Conservation (phyloP, 2,888 invertebrate genomes). For the Microchrysa polita region DNA sequence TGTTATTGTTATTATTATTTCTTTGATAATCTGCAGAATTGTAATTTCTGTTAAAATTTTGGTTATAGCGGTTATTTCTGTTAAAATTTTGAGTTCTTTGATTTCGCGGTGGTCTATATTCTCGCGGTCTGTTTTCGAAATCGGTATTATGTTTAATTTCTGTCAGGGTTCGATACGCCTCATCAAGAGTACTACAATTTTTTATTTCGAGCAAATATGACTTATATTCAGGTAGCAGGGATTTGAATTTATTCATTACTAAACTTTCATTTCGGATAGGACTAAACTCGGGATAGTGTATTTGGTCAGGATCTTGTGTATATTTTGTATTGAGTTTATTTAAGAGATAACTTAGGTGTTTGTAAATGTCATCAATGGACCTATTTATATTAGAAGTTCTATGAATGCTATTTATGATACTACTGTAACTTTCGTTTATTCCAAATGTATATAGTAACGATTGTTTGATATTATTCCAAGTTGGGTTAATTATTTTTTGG, state of each 20-base stretch:
- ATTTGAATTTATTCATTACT: conserved; percentile 14
- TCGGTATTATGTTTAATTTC: conserved; percentile 1
- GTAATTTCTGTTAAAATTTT: not conserved
- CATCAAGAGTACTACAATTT: conserved; percentile 7
- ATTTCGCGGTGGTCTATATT: too few relatives aligned
- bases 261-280: conserved; percentile 9
- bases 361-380: conserved; percentile 6
- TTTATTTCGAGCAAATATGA: not conserved
- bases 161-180: not conserved
- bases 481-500: not conserved
- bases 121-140: not conserved
- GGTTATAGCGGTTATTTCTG: too few relatives aligned
- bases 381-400: not conserved
- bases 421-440: not conserved
- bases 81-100: too few relatives aligned
- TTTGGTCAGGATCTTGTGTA: not conserved
- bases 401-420: not conserved
- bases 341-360: not conserved
- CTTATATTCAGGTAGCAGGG: conserved; percentile 1
- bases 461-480: not conserved
- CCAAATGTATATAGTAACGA: not conserved
- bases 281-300: not conserved
- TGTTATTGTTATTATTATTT: not conserved
- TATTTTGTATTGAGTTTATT: conserved; percentile 15
- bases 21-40: not conserved